phyloP scores from a whole-genome alignment of 1,140 invertebrate species.

The Lysiphlebus fabarum region DNA sequence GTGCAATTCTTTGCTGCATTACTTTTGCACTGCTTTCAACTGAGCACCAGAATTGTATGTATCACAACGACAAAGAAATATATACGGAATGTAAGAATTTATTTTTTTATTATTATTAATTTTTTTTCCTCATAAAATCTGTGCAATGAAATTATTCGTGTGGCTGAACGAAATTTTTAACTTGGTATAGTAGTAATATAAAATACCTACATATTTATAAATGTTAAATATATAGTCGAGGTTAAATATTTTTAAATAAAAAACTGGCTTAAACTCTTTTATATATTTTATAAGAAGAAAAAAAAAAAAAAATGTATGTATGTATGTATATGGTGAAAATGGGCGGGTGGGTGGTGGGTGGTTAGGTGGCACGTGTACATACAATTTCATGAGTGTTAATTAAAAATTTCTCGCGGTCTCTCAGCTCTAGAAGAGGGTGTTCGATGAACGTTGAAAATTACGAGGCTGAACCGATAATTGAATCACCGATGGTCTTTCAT shows the following conservation, averaged over 20 bases:
- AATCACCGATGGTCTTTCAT: constrained; percentile 36
- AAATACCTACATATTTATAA: background rate
- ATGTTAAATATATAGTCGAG: background rate
- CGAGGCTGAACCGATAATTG: constrained; percentile 36
- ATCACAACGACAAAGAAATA: constrained; percentile 1
- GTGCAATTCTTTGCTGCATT: no score
- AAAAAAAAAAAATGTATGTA: no score
- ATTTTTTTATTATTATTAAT: no score
- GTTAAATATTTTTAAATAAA: background rate
- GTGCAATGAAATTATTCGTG: constrained; percentile 13
- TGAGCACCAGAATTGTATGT: background rate
- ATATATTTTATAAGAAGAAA: no score
- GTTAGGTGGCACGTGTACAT: constrained; percentile 6
- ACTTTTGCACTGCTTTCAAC: background rate
- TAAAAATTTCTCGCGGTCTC: constrained; percentile 44
- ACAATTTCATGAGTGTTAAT: constrained; percentile 39
- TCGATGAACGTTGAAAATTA: constrained; percentile 30
- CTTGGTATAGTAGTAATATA: background rate
- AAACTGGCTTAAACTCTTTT: no score
- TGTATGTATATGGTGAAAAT: no score
- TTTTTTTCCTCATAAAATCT: constrained; percentile 10
- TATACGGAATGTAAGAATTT: constrained; percentile 1
- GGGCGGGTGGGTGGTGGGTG: no score
- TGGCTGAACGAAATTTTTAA: background rate
- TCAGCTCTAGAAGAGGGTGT: constrained; percentile 11